Percentiles rank a stretch among this genome's conserved stretches.
Evolutionary conservation across 2,113 vertebrate genomes (phyloP).

Genomic region (Hydrochoerus hydrochaeris): DNA sequence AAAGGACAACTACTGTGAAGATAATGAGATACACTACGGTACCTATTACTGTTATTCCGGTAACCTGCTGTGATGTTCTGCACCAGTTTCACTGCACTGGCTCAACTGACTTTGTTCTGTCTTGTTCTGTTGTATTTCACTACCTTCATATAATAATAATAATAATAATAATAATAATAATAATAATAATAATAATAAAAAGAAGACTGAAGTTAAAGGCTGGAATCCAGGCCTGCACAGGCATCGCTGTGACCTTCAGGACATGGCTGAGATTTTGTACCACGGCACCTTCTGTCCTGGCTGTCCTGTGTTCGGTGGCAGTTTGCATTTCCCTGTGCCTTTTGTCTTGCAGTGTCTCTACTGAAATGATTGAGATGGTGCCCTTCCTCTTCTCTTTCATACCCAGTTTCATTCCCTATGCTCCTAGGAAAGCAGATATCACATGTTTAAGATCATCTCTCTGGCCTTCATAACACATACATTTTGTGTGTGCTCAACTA

Average conservation of each 20-base stretch:
- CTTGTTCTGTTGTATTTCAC: too few species aligned
- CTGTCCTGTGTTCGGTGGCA: neutral
- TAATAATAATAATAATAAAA: too few species aligned
- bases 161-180: too few species aligned
- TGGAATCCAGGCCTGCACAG: neutral
- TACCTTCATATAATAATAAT: too few species aligned
- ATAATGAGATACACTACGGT: too few species aligned
- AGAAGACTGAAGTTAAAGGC: neutral
- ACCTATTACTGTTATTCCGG: too few species aligned
- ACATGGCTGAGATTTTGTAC: neutral
- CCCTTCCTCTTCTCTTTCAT: neutral
- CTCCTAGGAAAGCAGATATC: neutral
- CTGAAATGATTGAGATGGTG: neutral
- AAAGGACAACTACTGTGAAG: too few species aligned
- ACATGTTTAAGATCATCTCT: neutral
- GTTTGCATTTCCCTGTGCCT: neutral
- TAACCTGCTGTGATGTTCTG: too few species aligned
- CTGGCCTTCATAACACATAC: neutral
- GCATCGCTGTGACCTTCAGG: neutral
- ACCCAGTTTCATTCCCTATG: neutral
- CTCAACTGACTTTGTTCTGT: too few species aligned
- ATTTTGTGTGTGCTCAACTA: neutral
- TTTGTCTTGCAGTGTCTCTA: neutral
- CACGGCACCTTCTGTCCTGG: fast-evolving
- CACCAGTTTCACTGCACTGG: too few species aligned